A percentile compares a stretch with the other conserved stretches of the same genome.
These are phyloP conservation scores for Tapera naevia DNA, from an alignment of 2,797 vertebrate genomes.

Conservation along the genomic window DNA sequence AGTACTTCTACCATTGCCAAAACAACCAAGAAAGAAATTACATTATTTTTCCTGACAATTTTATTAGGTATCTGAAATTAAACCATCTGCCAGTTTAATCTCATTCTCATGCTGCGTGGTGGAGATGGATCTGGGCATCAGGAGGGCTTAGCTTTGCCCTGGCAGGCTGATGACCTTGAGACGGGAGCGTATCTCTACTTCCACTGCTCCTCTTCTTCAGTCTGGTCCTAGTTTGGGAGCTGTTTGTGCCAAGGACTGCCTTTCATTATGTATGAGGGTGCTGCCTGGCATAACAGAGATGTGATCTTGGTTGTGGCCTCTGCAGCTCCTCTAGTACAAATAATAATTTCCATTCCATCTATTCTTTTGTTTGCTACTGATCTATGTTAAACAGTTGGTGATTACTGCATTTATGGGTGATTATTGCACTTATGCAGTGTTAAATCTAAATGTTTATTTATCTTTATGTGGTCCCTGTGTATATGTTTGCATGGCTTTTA, in stretches of 20 bases:
- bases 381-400: constrained; percentile 65
- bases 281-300: not conserved
- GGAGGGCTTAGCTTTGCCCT: not conserved
- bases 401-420: constrained; percentile 65
- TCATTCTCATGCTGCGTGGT: not conserved
- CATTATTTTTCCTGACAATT: not conserved
- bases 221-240: not conserved
- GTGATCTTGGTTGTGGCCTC: constrained; percentile 44
- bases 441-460: constrained; percentile 67
- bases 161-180: not conserved
- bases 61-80: not conserved
- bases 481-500: constrained; percentile 28
- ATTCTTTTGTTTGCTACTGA: constrained; percentile 62
- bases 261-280: constrained; percentile 25
- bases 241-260: not conserved
- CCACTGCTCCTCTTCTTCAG: not conserved
- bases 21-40: not conserved
- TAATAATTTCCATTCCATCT: constrained; percentile 66
- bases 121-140: not conserved
- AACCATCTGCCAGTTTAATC: not conserved
- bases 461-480: constrained; percentile 48
- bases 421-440: constrained; percentile 55
- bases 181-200: not conserved
- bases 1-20: not conserved
- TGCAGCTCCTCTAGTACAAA: constrained; percentile 49